These are phyloP conservation scores for Heliconius eleuchia DNA, from an alignment of 1,140 invertebrate genomes.

Conservation along the genomic window DNA sequence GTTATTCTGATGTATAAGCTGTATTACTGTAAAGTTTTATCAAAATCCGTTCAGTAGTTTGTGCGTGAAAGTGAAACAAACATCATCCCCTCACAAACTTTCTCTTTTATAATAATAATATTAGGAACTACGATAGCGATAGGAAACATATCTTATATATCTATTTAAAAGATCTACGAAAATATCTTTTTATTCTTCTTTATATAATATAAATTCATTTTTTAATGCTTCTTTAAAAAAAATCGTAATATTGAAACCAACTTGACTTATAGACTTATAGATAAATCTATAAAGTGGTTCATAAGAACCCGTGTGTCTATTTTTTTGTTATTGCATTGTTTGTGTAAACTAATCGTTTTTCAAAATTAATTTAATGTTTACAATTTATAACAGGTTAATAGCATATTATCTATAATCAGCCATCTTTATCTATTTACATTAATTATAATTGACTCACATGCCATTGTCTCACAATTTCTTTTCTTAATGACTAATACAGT, in stretches of 20 bases:
- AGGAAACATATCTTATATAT: too few species aligned
- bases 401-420: background rate
- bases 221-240: background rate
- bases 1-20: too few species aligned
- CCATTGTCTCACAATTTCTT: slow-evolving; percentile 3
- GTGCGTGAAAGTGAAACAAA: too few species aligned
- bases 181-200: too few species aligned
- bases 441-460: background rate
- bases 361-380: background rate
- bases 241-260: background rate
- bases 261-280: background rate
- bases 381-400: background rate
- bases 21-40: too few species aligned
- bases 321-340: background rate
- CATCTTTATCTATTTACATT: slow-evolving; percentile 1
- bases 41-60: too few species aligned
- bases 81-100: too few species aligned
- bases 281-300: background rate
- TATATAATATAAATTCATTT: too few species aligned
- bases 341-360: background rate
- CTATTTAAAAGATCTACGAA: too few species aligned
- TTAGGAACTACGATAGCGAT: too few species aligned
- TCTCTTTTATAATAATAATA: too few species aligned
- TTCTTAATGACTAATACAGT: slow-evolving; percentile 17
- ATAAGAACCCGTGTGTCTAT: background rate